A percentile compares a stretch with the other conserved stretches of the same genome.
These are phyloP conservation scores for Urocyon cinereoargenteus DNA, from an alignment of 2,797 vertebrate genomes.

Conservation along the genomic window DNA sequence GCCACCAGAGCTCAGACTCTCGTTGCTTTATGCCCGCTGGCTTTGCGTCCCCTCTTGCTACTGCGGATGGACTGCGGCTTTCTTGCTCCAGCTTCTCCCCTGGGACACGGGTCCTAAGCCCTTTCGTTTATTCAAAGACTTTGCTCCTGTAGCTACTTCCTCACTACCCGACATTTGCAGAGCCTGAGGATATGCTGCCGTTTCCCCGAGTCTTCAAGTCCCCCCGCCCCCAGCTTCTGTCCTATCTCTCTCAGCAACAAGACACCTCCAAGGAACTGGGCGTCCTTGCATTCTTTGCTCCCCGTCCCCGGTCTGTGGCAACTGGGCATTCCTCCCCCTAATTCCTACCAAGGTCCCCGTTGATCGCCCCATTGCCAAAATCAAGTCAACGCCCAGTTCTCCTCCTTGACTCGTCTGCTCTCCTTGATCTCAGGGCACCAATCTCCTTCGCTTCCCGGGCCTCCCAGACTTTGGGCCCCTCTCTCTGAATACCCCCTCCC, in stretches of 20 bases:
- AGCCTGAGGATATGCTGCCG: background rate
- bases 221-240: background rate
- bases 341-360: background rate
- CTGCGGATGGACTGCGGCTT: rapidly evolving
- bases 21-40: background rate
- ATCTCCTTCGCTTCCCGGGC: background rate
- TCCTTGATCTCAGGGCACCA: background rate
- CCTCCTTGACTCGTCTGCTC: background rate
- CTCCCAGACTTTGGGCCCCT: background rate
- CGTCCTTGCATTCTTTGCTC: background rate
- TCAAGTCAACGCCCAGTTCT: background rate
- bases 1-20: background rate
- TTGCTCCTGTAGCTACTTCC: background rate
- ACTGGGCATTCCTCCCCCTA: rapidly evolving
- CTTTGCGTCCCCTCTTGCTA: background rate
- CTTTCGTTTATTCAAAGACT: background rate
- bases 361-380: background rate
- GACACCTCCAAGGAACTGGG: too few species aligned
- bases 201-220: background rate
- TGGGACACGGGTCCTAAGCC: background rate
- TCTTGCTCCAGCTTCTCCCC: background rate
- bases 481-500: too few species aligned
- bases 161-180: background rate
- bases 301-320: background rate
- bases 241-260: background rate